Conservation (phyloP, 2,113 vertebrate genomes). For the Rhinoderma darwinii region DNA sequence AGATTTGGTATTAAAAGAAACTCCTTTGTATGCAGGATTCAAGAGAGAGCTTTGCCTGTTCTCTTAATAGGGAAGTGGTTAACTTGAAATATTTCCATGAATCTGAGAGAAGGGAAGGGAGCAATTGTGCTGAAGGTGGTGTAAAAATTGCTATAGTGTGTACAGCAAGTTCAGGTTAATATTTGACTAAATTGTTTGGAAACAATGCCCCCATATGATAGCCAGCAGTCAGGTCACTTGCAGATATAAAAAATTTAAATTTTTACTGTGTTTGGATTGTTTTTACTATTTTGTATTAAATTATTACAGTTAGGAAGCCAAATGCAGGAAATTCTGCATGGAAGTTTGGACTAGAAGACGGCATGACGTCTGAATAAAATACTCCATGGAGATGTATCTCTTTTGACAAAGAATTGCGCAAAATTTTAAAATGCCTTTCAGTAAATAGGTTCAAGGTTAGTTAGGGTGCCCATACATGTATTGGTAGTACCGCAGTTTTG, state of each 20-base stretch:
- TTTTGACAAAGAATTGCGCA: too few species aligned
- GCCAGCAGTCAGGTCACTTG: not conserved
- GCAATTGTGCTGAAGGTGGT: not conserved
- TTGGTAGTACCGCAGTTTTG: too few species aligned
- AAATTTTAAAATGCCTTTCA: too few species aligned
- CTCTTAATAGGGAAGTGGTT: not conserved
- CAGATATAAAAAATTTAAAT: not conserved
- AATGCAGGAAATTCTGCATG: not conserved
- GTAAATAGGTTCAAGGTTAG: too few species aligned
- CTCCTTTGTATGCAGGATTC: not conserved
- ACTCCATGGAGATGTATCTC: not conserved
- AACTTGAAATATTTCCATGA: not conserved
- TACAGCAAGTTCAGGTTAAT: slow-evolving; percentile 19
- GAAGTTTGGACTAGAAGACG: not conserved
- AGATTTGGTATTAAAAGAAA: not conserved
- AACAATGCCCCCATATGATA: not conserved
- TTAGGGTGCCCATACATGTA: too few species aligned
- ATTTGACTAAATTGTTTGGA: slow-evolving; percentile 6
- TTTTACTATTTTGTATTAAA: not conserved
- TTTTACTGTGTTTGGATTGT: not conserved
- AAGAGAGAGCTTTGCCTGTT: not conserved
- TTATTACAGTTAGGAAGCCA: not conserved
- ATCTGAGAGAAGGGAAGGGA: not conserved
- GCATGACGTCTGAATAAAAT: not conserved
- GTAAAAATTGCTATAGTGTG: not conserved